Conservation (phyloP, 2,888 invertebrate genomes). For the Acleris cristana region DNA sequence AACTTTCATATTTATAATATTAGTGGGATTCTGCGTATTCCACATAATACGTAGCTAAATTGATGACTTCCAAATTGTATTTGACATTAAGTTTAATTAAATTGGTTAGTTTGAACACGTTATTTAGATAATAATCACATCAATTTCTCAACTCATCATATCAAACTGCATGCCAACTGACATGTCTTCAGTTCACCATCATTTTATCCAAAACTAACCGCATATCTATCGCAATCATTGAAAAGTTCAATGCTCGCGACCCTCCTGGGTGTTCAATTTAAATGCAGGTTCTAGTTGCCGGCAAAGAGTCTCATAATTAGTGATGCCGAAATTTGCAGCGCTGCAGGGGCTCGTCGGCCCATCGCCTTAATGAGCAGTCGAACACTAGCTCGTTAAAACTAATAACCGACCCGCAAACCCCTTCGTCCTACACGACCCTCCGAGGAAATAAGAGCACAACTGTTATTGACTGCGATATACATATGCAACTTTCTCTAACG, state of each 20-base stretch:
- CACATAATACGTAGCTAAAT: too few relatives aligned
- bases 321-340: constrained; percentile 14
- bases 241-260: not conserved
- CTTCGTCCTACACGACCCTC: not conserved
- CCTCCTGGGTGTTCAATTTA: too few relatives aligned
- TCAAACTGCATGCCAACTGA: not conserved
- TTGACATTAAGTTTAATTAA: too few relatives aligned
- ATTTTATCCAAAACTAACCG: constrained; percentile 2
- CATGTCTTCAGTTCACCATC: not conserved
- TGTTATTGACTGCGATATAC: too few relatives aligned
- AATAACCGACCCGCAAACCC: constrained; percentile 24
- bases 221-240: constrained; percentile 26
- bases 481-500: not conserved
- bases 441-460: not conserved
- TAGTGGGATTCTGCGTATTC: too few relatives aligned
- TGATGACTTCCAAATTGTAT: too few relatives aligned
- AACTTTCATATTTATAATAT: too few relatives aligned
- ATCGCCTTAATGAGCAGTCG: constrained; percentile 32
- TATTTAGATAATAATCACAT: too few relatives aligned
- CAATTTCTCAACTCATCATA: too few relatives aligned
- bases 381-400: constrained; percentile 36
- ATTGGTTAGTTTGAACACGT: too few relatives aligned
- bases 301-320: not conserved
- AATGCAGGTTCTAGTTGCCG: too few relatives aligned
- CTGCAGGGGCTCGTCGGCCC: not conserved